Base-by-base conservation (phyloP, 2,888 invertebrate genomes). In the Protonemura montana region DNA sequence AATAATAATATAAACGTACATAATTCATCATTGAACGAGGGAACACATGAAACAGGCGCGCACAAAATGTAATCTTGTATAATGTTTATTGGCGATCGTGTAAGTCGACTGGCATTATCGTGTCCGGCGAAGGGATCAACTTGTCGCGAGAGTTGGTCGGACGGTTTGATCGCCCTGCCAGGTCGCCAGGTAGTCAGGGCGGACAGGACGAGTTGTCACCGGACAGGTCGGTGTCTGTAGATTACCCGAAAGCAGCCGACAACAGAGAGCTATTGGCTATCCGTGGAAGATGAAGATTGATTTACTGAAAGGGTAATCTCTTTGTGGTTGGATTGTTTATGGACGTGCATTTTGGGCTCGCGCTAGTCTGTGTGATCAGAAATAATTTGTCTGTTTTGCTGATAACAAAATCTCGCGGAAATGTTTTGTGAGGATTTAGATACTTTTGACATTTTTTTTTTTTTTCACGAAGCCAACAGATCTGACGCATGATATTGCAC, bases 81-180 rank as follows among this genome's bases (percentile, higher is more conserved):
- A 27, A 78, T 78, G 27, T 78, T 78, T 78, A 28, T 78, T 28
- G 78, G 27, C 78, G 78, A 27, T 28, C 78, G 78, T 7, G 78
- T 26, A 78, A 78, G 78, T 13, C 78, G 26, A 27, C 16, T 21
- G 28, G 78, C 26, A 27, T 78, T 78, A 78, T 78, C 78, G 27
- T 78, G 78, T 78, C 78, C 35, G 27, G 21, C 26, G 26, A 13
- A 3, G 28, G 78, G 78, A 5, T 78, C 78, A 78, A 78, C 78
- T 6, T 26, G 28, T 78, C 78, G 10, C 5, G 1, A 26, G 28
- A n/a, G 26, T 21, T n/a, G 78, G n/a, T 26, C 27, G 78, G 78
- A 78, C 78, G 28, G 5, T 78, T 78, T 78, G 78, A 78, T 78
- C 78, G 27, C 27, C 78, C 78, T 76, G 76, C 26, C 26, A 25